A percentile compares a stretch with the other conserved stretches of the same genome.
These are phyloP conservation scores for Aphidius colemani DNA, from an alignment of 2,888 invertebrate species.

Conservation along the genomic window DNA sequence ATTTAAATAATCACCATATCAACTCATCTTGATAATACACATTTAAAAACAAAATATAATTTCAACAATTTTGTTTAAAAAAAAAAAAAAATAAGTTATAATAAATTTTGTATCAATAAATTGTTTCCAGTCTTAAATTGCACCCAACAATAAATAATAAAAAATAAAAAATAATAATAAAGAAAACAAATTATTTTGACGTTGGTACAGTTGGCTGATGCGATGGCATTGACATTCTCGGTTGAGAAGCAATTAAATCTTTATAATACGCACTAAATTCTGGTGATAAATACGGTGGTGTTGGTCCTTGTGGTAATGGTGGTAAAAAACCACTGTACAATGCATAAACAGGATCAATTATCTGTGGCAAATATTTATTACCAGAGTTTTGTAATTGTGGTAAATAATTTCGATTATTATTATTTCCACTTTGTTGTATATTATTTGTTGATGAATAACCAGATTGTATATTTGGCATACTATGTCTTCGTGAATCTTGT, in stretches of 20 bases:
- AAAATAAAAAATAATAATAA: too few relatives aligned
- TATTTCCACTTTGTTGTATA: constrained; percentile 37
- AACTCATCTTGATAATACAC: too few relatives aligned
- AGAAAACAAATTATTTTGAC: constrained; percentile 8
- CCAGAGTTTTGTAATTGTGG: constrained; percentile 56
- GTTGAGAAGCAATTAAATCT: constrained; percentile 62
- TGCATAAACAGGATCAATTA: constrained; percentile 61
- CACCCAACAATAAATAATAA: too few relatives aligned
- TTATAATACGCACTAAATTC: constrained; percentile 63
- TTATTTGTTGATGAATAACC: constrained; percentile 43
- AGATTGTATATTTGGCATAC: constrained; percentile 48
- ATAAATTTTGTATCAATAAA: too few relatives aligned
- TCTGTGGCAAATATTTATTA: constrained; percentile 55
- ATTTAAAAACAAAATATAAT: too few relatives aligned
- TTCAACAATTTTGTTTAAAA: too few relatives aligned
- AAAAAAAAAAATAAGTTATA: too few relatives aligned
- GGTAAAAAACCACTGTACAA: constrained; percentile 60
- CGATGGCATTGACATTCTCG: constrained; percentile 56
- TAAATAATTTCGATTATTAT: constrained; percentile 49
- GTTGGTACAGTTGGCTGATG: constrained; percentile 37
- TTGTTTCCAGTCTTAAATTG: too few relatives aligned
- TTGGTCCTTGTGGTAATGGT: constrained; percentile 45
- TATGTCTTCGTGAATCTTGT: constrained; percentile 43
- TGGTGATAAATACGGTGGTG: constrained; percentile 54
- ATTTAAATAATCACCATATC: too few relatives aligned